Evolutionary conservation across 2,113 vertebrate species (phyloP).

Genomic region (Polyodon spathula): DNA sequence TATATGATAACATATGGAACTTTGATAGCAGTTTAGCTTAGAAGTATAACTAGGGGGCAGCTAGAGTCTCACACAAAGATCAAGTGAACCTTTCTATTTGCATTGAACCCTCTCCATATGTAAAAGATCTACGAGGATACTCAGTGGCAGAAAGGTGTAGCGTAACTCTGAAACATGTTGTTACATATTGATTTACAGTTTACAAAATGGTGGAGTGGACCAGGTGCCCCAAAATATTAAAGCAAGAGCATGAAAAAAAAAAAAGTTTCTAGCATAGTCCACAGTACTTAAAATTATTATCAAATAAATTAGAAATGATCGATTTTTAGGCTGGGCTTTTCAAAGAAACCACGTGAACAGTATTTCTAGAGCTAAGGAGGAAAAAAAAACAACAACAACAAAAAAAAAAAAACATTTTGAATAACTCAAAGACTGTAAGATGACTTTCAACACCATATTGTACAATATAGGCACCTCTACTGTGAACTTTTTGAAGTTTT

Average conservation of each 20-base stretch:
- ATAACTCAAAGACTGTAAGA: not conserved
- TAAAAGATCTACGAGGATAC: not conserved
- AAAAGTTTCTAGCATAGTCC: too few species aligned
- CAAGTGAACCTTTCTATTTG: not conserved
- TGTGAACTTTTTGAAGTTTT: slow-evolving; percentile 45
- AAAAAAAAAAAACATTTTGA: not conserved
- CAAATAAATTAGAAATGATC: too few species aligned
- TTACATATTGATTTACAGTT: too few species aligned
- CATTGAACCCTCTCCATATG: not conserved
- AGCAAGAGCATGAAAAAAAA: too few species aligned
- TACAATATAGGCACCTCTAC: slow-evolving; percentile 49
- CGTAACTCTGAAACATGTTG: too few species aligned
- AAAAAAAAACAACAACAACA: not conserved
- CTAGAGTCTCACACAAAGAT: not conserved
- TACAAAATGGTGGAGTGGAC: too few species aligned
- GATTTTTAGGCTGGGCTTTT: not conserved
- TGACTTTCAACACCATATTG: not conserved
- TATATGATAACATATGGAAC: not conserved
- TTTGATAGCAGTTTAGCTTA: not conserved
- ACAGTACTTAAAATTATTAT: too few species aligned
- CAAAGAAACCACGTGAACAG: not conserved
- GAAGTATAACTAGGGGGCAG: not conserved
- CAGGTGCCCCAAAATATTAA: too few species aligned
- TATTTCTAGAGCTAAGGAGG: not conserved
- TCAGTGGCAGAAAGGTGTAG: too few species aligned